A percentile compares a stretch with the other conserved stretches of the same genome.
Evolutionary conservation across 2,797 vertebrate genomes (phyloP).

Genomic region (Acrocephalus scirpaceus): DNA sequence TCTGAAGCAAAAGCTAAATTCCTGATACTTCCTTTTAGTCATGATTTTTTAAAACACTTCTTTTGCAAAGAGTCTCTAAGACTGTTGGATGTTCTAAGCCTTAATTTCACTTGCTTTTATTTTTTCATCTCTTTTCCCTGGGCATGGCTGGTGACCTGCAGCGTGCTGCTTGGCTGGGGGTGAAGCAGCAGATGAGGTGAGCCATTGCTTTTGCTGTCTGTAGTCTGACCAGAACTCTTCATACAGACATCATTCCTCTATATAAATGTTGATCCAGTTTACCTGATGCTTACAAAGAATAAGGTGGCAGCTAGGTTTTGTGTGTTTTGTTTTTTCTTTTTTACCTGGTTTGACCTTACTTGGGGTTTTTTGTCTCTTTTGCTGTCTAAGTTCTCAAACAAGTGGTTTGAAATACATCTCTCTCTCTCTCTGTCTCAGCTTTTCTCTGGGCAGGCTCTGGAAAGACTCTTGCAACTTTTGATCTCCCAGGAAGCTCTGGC

Average conservation of each 20-base stretch:
- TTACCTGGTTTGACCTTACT: neutral
- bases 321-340: neutral
- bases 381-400: neutral
- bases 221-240: neutral
- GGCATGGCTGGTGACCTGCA: slow-evolving; percentile 68
- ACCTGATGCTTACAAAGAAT: neutral
- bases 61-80: neutral
- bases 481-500: neutral
- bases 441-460: neutral
- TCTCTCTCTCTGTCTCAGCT: neutral
- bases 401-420: neutral
- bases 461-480: neutral
- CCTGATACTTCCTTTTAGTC: neutral
- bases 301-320: neutral
- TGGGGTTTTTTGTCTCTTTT: neutral
- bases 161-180: slow-evolving; percentile 79
- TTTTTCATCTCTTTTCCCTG: slow-evolving; percentile 49
- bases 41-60: neutral
- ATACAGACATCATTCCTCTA: neutral
- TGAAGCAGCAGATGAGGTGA: slow-evolving; percentile 84
- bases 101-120: slow-evolving; percentile 50
- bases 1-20: slow-evolving; percentile 1
- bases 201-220: slow-evolving; percentile 57
- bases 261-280: neutral
- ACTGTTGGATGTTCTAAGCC: slow-evolving; percentile 3